These are phyloP conservation scores for Corapipo altera DNA, from an alignment of 2,113 vertebrate genomes.

Conservation along the genomic window DNA sequence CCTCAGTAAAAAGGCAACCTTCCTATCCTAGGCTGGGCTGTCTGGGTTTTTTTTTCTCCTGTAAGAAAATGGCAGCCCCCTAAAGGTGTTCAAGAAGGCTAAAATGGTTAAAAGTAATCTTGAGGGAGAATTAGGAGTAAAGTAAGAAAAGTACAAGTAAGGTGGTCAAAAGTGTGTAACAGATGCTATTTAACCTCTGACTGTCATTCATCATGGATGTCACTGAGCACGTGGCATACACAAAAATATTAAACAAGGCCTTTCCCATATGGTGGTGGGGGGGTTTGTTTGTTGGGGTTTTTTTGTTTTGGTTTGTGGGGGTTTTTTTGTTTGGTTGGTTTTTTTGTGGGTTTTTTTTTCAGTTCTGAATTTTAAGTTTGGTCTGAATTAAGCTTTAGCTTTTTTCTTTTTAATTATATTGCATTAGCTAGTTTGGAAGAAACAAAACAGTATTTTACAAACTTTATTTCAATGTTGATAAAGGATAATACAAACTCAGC, in stretches of 20 bases:
- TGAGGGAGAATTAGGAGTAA: background rate
- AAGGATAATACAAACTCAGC: constrained; percentile 23
- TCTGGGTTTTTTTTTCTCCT: background rate
- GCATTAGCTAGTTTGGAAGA: background rate
- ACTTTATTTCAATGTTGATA: constrained; percentile 49
- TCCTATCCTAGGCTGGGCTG: background rate
- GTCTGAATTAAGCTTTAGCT: background rate
- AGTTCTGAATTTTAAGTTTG: background rate
- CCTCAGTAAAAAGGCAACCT: background rate
- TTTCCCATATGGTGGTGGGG: background rate
- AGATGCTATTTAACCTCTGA: constrained; percentile 6
- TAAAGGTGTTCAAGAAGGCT: background rate
- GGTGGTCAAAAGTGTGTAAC: background rate
- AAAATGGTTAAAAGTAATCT: background rate
- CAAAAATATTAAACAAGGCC: background rate
- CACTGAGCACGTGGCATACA: background rate
- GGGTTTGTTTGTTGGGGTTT: too few species aligned
- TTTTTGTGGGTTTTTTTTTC: background rate
- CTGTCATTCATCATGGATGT: background rate
- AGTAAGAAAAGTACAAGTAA: background rate
- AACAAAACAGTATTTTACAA: constrained; percentile 27
- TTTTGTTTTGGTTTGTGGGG: background rate
- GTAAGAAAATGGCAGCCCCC: background rate
- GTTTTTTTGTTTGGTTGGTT: background rate
- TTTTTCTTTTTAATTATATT: background rate